Evolutionary conservation across 2,113 vertebrate species (phyloP).

Genomic region (Phylloscopus trochiloides): DNA sequence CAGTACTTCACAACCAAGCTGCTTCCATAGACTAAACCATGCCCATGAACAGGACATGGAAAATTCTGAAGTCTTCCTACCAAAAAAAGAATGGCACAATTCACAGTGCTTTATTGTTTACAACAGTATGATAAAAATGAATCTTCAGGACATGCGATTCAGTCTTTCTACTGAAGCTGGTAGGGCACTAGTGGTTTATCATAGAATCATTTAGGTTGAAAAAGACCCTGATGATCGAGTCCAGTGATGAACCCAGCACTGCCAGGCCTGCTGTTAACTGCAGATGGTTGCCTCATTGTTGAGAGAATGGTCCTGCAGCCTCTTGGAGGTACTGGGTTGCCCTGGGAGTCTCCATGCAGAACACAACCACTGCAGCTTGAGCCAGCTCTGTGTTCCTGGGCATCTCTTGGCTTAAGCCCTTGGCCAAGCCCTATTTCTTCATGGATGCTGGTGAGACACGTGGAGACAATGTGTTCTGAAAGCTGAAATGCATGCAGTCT

Average conservation of each 20-base stretch:
- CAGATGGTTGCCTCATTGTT: neutral
- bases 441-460: neutral
- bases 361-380: neutral
- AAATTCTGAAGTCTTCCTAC: neutral
- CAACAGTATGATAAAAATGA: neutral
- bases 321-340: accelerated
- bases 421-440: neutral
- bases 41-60: neutral
- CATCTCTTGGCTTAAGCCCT: neutral
- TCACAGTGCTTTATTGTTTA: neutral
- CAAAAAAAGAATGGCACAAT: neutral
- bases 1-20: neutral
- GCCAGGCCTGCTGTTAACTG: neutral
- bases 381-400: neutral
- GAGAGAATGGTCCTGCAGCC: neutral
- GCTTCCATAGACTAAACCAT: neutral
- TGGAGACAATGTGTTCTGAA: neutral
- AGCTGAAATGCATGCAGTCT: neutral
- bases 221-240: neutral
- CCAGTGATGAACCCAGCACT: accelerated
- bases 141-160: neutral
- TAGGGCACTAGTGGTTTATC: neutral
- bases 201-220: neutral
- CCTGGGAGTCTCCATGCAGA: neutral
- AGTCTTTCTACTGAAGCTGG: neutral